Percentiles rank a stretch among this genome's conserved stretches.
Evolutionary conservation across 2,797 vertebrate species (phyloP).

Genomic region (Philypnodon macrostomus): DNA sequence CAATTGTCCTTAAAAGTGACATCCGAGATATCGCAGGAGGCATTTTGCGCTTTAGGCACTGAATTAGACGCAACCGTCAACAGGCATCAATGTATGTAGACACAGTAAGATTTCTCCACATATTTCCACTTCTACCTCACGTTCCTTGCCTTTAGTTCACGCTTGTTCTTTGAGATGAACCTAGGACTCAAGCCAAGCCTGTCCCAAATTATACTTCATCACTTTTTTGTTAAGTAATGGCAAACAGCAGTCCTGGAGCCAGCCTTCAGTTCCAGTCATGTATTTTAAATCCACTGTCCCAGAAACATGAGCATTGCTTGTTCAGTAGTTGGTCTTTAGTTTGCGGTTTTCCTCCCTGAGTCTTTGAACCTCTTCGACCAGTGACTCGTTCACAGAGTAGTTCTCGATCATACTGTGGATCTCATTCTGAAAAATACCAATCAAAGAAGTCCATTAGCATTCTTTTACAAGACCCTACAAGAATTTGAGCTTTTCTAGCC

Average conservation of each 20-base stretch:
- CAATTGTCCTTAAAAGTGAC: background rate
- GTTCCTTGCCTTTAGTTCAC: too few relatives aligned
- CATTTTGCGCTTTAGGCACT: background rate
- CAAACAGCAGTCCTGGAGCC: background rate
- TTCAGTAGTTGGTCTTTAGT: constrained; percentile 89
- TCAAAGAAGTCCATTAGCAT: too few relatives aligned
- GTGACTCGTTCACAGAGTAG: constrained; percentile 90
- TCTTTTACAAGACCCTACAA: too few relatives aligned
- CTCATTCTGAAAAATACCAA: constrained; percentile 81
- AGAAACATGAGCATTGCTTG: background rate
- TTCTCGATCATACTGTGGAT: constrained; percentile 90
- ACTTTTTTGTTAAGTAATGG: background rate
- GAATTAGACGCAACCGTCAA: background rate
- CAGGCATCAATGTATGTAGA: background rate
- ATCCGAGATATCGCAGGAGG: background rate
- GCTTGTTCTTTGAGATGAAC: too few relatives aligned
- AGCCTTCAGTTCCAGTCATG: background rate
- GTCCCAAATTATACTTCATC: background rate
- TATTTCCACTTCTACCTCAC: too few relatives aligned
- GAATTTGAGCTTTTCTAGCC: too few relatives aligned
- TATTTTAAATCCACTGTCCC: background rate
- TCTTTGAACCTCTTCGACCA: constrained; percentile 92
- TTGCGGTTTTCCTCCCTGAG: constrained; percentile 91
- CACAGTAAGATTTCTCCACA: too few relatives aligned
- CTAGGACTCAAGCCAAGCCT: too few relatives aligned